phyloP scores from a whole-genome alignment of 2,113 vertebrate genomes.

The Ptyas mucosa region DNA sequence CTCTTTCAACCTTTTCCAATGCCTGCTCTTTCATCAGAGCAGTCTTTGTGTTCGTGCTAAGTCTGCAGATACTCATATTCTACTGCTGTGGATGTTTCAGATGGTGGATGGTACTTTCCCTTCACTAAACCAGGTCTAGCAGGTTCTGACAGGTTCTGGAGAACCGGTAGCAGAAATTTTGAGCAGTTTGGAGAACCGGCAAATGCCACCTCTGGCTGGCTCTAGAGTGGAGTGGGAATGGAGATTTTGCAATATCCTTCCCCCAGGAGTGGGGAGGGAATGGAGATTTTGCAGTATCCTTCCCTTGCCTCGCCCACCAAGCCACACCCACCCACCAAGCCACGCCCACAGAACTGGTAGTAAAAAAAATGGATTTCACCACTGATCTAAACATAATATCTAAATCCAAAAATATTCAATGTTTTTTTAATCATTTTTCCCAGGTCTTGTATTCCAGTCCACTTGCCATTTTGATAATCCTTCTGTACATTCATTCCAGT shows the following conservation, averaged over 20 bases:
- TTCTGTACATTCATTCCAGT: not conserved
- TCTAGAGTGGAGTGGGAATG: too few species aligned
- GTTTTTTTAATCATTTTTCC: not conserved
- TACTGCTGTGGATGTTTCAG: not conserved
- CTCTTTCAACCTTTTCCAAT: not conserved
- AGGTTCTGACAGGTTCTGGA: too few species aligned
- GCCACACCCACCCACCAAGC: too few species aligned
- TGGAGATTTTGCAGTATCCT: too few species aligned
- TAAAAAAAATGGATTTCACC: too few species aligned
- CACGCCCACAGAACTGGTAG: too few species aligned
- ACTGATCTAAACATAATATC: not conserved
- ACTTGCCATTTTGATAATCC: not conserved
- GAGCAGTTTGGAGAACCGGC: too few species aligned
- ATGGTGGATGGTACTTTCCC: not conserved
- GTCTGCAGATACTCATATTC: not conserved
- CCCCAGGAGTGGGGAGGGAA: too few species aligned
- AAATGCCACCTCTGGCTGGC: too few species aligned
- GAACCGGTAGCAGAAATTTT: too few species aligned
- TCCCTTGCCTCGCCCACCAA: too few species aligned
- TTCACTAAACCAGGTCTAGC: not conserved
- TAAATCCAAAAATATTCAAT: not conserved
- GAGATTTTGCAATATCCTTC: too few species aligned
- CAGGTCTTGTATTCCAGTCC: not conserved
- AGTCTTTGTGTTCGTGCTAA: not conserved
- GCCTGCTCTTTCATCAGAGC: not conserved